A percentile compares a stretch with the other conserved stretches of the same genome.
These are phyloP conservation scores for Callionymus lyra DNA, from an alignment of 2,113 vertebrate genomes.

Conservation along the genomic window DNA sequence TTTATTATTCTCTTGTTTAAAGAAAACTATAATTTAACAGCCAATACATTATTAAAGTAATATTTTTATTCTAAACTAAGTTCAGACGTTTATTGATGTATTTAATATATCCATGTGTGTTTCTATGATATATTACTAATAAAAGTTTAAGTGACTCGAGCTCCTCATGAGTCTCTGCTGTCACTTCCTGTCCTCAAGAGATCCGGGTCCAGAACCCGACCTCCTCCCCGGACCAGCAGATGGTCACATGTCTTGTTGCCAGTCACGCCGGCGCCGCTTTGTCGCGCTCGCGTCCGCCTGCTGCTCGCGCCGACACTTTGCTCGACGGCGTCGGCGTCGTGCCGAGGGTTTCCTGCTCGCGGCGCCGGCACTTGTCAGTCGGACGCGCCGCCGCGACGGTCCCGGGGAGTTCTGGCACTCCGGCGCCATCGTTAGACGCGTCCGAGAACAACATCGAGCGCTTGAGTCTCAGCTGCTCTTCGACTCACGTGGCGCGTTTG, in stretches of 20 bases:
- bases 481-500: conserved; percentile 41
- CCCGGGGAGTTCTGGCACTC: no score
- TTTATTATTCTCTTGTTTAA: no score
- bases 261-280: conserved; percentile 40
- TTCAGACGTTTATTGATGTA: no score
- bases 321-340: no score
- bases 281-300: conserved; percentile 45
- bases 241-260: conserved; percentile 35
- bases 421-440: conserved; percentile 32
- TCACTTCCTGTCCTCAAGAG: neutral
- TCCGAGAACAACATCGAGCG: conserved; percentile 20
- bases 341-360: no score
- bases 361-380: conserved; percentile 49
- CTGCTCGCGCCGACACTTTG: conserved; percentile 11
- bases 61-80: conserved; percentile 3
- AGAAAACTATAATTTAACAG: no score
- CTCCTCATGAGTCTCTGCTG: no score
- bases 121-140: no score
- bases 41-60: no score
- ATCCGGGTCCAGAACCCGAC: conserved; percentile 45
- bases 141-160: no score
- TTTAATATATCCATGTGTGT: no score
- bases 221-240: conserved; percentile 46
- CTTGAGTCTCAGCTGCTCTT: conserved; percentile 16
- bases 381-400: no score